Evolutionary conservation across 2,797 vertebrate genomes (phyloP), one percentile per base, ranked within the genome.

Genomic region (Coilia nasus): DNA sequence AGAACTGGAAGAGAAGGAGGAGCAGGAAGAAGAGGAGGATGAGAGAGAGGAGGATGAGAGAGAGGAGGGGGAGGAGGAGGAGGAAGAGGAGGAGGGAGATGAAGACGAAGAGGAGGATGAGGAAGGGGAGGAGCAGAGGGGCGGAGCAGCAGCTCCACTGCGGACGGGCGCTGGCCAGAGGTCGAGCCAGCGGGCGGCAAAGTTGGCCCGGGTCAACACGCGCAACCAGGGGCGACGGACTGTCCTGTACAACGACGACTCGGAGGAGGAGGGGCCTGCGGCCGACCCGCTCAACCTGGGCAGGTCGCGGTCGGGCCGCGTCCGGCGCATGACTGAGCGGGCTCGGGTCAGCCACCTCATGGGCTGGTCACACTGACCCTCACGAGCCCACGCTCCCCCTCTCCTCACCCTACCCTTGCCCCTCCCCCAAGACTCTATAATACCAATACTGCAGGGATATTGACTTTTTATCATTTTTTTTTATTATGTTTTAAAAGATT

Each of bases 291-390:
- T 99, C 89, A 99, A 99, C 94, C 96, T 99, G 90, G 98, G 98
- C 88, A 96, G 93, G 93, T 99, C 98, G 85, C 96, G 98, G 89
- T 99, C 98, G 83, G 98, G 98, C 92, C 96, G 98, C 92, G 96
- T 99, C 84, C 96, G 98, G 47, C 98, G 98, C 89, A 99, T 99
- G 98, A 99, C 98, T 9, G 98, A 99, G 93, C 98, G 98, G 92
- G 98, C 98, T 91, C 96, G 98, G 87, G 98, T 99, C 94, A 99
- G 98, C 94, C 98, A 99, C 93, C 97, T 99, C 71, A 99, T 99
- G 98, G 98, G 98, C 91, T 99, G 98, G 98, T 95, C 98, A 91
- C 98, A 98, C 93, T 99, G 96, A 98, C 88, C 71, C 82, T 0
- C 44, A 15, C 60, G 15, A 35, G 44, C 23, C 83, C n/a, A n/a